Evolutionary conservation across 2,113 vertebrate species (phyloP), one percentile per base, ranked within the genome.

Genomic region (Aphelocoma coerulescens): DNA sequence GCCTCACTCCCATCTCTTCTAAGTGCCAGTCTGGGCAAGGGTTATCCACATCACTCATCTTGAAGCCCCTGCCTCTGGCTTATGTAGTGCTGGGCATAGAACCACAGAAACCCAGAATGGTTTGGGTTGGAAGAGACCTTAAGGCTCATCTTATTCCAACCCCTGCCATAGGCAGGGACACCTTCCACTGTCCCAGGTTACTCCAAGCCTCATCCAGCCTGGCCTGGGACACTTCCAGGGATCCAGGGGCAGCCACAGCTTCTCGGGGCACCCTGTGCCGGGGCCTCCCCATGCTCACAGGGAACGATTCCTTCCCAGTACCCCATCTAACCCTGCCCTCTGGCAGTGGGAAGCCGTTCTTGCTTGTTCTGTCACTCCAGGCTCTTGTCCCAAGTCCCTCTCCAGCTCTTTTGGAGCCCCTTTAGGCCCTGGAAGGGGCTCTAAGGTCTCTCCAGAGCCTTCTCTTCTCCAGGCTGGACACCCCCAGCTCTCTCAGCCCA

Each of bases 241-340:
- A 41, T 62, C 48, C 48, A 24, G n/a, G 21, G 11, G 33, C 20
- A 75, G 55, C 17, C 55, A 16, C 48, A 69, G 26, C 30, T 55
- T 6, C 48, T 76, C 55, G 55, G 48, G 26, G 21, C n/a, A n/a
- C 2, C 26, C n/a, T 62, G 12, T 55, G 21, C 21, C 35, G 62
- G 30, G 48, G 48, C 32, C n/a, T 76, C 0, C 1, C 12, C 10
- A 28, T 3, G 3, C 4, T 68, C 10, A 0, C 21, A 76, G n/a
- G 20, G 48, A 55, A 10, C 7, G 48, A 62, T 69, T 83, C 7
- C 21, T 7, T 8, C 55, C 9, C 55, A 55, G 0, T 32, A 13
- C 48, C 41, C 14, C 30, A 41, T 68, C 24, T 1, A 33, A 0
- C 18, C 33, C 33, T 68, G 48, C 32, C 17, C 7, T 76, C 32